Evolutionary conservation across 2,113 vertebrate species (phyloP), one percentile per base, ranked within the genome.

Genomic region (Cathartes aura): DNA sequence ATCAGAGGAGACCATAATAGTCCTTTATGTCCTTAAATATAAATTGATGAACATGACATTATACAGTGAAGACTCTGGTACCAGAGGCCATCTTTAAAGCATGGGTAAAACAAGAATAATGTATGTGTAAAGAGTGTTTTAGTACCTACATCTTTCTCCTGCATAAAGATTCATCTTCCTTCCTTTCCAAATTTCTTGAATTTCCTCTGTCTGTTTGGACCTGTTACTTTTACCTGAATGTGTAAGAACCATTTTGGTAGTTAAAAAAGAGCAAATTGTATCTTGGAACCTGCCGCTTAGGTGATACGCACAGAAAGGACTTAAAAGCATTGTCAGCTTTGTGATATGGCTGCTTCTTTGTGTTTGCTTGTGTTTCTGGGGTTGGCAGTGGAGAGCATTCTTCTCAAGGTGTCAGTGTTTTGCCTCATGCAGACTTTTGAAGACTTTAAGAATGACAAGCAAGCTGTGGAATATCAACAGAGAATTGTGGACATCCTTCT

Each of bases 391-490:
- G 66, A 63, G 16, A 87, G 63, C 53, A 6, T 67, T 91, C 81
- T 93, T 85, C 45, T 85, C 45, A 94, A 88, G 27, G 22, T 93
- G 64, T 87, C 68, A 42, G 8, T 79, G 91, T 96, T 75, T 97
- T 95, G 56, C 89, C n/a, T 87, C 53, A 96, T 97, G 36, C 96
- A 99, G 99, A 99, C 99, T n/a, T 99, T 99, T 98, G 99, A 99
- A 98, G 99, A 99, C 98, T 99, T 99, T 89, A 99, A 99, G 97
- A 99, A 99, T 96, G 99, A 99, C 97, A 99, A 99, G 84, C 99
- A 99, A 98, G 99, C 99, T 75, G 98, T 99, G 81, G 99, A 99
- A 90, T 99, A 99, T 95, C 99, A 99, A 87, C 99, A 99, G 96
- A 99, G 99, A 95, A 99, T 99, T 73, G 99, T 99, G 97, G 99